Conservation (phyloP, 1,140 invertebrate genomes). For the Drosophila mayri region DNA sequence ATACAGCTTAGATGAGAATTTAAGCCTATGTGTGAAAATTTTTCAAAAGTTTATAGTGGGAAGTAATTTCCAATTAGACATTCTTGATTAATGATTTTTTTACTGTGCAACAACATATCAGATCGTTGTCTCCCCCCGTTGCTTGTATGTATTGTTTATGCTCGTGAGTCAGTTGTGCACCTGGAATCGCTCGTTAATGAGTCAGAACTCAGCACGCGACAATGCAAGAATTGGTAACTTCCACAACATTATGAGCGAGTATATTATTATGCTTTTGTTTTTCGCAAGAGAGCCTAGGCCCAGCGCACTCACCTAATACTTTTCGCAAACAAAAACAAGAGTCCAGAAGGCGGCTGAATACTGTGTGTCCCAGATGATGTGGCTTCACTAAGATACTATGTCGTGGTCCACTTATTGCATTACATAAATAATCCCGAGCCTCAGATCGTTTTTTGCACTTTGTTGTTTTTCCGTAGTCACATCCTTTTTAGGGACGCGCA, state of each 20-base stretch:
- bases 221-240: neutral
- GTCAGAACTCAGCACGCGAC: slow-evolving; percentile 44
- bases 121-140: neutral
- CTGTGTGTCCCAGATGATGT: slow-evolving; percentile 10
- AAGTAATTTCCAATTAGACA: neutral
- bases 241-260: neutral
- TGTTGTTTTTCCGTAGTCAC: slow-evolving; percentile 12
- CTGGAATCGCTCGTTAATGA: slow-evolving; percentile 33
- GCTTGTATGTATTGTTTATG: slow-evolving; percentile 2
- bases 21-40: neutral
- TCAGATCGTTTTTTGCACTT: slow-evolving; percentile 7
- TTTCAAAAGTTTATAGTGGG: neutral
- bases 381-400: neutral
- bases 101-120: slow-evolving; percentile 4
- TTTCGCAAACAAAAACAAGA: slow-evolving; percentile 17
- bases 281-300: too few species aligned
- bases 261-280: slow-evolving; percentile 14
- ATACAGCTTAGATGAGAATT: neutral
- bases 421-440: slow-evolving; percentile 28
- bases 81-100: neutral
- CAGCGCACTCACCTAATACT: slow-evolving; percentile 38
- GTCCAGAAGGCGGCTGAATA: slow-evolving; percentile 4
- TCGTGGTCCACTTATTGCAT: slow-evolving; percentile 12
- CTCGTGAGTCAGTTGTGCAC: slow-evolving; percentile 32
- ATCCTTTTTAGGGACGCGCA: slow-evolving; percentile 26